Base-by-base conservation (phyloP, 2,888 invertebrate species). In the Tenodera sinensis region DNA sequence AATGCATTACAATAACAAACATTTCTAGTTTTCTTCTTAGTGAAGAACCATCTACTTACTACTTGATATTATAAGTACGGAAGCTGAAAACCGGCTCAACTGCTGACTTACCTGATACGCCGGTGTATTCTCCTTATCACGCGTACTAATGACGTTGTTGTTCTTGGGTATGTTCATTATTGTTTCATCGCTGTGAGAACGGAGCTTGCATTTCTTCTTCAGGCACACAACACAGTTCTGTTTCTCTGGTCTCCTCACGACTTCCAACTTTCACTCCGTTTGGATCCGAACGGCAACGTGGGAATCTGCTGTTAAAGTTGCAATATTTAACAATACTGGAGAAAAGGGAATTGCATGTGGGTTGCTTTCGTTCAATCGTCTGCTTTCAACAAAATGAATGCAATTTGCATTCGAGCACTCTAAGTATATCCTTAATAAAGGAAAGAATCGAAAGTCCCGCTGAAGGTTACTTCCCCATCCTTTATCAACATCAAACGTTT, bases 51-150 rank as follows among this genome's bases (percentile, higher is more conserved):
- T 12, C 2, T 12, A 7, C 7, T 7, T 34, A 34, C 30, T 34
- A 8, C 42, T 42, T 42, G 42, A 42, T 12, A 42, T 42, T 42
- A 12, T 6, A 34, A 34, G 34, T 6, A 34, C 3, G 34, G 34
- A 34, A 42, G 12, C 12, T 12, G 42, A 42, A 42, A 42, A 12
- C 2, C 12, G 42, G 1, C 12, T 42, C 1, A 42, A 42, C 42
- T 42, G 90, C 90, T 92, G 93, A 91, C 94, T 94, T 93, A 96
- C 96, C 95, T 96, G 95, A 92, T 96, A 96, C 84, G 96, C 96
- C 91, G 96, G 96, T 91, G 95, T 93, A 91, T 95, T 95, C 91
- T 96, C 95, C 93, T 95, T 96, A 93, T 96, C 96, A 93, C 94
- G 94, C 92, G 96, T 95, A 91, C 95, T 95, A 93, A 96, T 96